These are phyloP conservation scores for Penelope pileata DNA, from an alignment of 2,113 vertebrate species.

Conservation along the genomic window DNA sequence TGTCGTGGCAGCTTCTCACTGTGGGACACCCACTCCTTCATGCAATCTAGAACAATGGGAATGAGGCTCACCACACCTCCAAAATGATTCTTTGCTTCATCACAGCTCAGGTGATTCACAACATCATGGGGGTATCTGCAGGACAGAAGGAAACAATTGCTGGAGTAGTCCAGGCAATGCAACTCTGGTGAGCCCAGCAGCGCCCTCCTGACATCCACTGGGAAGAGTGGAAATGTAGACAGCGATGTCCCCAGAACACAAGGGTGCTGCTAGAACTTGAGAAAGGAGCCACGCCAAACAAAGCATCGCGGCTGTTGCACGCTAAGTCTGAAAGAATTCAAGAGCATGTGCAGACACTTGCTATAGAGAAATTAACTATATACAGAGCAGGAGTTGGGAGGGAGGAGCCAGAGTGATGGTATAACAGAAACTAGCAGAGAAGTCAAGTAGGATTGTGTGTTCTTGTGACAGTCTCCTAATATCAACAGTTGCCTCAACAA, in stretches of 20 bases:
- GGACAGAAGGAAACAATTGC: background rate
- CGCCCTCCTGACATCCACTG: rapidly evolving
- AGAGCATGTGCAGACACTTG: background rate
- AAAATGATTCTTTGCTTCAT: constrained; percentile 80
- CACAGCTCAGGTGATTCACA: constrained; percentile 82
- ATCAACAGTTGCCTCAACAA: rapidly evolving
- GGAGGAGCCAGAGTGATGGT: background rate
- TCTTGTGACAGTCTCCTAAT: background rate
- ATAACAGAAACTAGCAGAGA: background rate
- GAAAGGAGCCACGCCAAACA: background rate
- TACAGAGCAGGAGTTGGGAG: background rate
- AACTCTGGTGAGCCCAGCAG: background rate
- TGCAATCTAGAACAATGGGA: constrained; percentile 75
- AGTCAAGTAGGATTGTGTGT: background rate
- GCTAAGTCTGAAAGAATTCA: background rate
- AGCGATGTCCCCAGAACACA: background rate
- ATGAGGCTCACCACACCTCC: constrained; percentile 84
- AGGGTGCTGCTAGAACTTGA: background rate
- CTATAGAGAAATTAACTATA: background rate
- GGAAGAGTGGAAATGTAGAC: background rate
- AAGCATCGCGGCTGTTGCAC: background rate
- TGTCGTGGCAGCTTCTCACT: constrained; percentile 63
- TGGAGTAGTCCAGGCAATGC: background rate
- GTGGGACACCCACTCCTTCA: constrained; percentile 72
- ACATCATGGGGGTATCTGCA: constrained; percentile 81